Evolutionary conservation across 1,140 invertebrate genomes (phyloP).

Genomic region (Sminthurinus signatus): DNA sequence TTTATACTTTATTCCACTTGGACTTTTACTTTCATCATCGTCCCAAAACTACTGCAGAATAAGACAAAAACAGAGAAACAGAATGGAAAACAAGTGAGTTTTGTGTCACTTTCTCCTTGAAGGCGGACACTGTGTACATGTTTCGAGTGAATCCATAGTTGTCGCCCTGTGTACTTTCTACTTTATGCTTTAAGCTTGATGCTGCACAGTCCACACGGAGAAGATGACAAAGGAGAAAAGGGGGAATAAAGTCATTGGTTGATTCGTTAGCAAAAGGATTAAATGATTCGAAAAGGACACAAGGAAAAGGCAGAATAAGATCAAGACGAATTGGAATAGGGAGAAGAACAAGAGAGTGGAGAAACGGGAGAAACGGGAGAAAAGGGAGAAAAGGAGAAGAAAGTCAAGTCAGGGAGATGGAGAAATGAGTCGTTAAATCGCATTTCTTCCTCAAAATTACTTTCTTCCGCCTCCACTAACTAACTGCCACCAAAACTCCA

Average conservation of each 20-base stretch:
- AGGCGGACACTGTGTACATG: too few species aligned
- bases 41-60: too few species aligned
- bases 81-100: too few species aligned
- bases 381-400: slow-evolving; percentile 3
- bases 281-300: slow-evolving; percentile 24
- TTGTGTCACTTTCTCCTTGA: not conserved
- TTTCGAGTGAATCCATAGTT: too few species aligned
- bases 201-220: too few species aligned
- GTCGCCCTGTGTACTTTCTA: too few species aligned
- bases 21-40: too few species aligned
- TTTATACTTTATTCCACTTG: too few species aligned
- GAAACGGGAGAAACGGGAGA: not conserved
- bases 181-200: too few species aligned
- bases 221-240: not conserved
- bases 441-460: slow-evolving; percentile 42
- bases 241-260: not conserved
- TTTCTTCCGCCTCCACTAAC: slow-evolving; percentile 39
- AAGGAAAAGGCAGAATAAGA: not conserved
- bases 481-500: slow-evolving; percentile 16
- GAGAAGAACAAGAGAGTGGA: slow-evolving; percentile 7
- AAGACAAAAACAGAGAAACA: not conserved
- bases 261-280: slow-evolving; percentile 17
- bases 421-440: slow-evolving; percentile 42
- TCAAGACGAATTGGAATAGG: not conserved
- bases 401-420: slow-evolving; percentile 20